A percentile compares a stretch with the other conserved stretches of the same genome.
phyloP scores from a whole-genome alignment of 2,888 invertebrate species.

The Venusia cambrica region DNA sequence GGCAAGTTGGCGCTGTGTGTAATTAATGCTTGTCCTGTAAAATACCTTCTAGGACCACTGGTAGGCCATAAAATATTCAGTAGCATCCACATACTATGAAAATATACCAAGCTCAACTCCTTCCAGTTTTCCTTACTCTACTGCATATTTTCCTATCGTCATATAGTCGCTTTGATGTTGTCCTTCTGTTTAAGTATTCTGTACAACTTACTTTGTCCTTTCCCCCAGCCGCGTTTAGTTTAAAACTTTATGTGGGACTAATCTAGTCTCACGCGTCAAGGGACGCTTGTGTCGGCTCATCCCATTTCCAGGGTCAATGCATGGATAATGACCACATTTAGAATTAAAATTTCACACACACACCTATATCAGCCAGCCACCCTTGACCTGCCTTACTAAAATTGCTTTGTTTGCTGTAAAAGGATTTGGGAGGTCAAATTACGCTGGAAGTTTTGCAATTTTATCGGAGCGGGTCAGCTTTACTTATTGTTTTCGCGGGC shows the following conservation, averaged over 20 bases:
- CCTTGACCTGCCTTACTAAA: constrained; percentile 20
- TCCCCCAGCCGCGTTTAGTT: constrained; percentile 45
- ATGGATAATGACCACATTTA: constrained; percentile 54
- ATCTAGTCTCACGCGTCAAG: constrained; percentile 50
- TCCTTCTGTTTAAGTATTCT: constrained; percentile 3
- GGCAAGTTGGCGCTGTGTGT: too few relatives aligned
- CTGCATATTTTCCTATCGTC: neutral
- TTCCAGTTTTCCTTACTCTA: too few relatives aligned
- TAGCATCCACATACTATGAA: too few relatives aligned
- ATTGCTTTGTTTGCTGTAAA: constrained; percentile 23
- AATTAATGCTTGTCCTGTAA: too few relatives aligned
- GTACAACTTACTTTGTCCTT: constrained; percentile 17
- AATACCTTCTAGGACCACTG: too few relatives aligned
- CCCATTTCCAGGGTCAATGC: constrained; percentile 42
- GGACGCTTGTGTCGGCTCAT: constrained; percentile 44
- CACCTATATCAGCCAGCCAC: constrained; percentile 24
- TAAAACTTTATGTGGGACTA: constrained; percentile 62
- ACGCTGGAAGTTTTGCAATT: constrained; percentile 23
- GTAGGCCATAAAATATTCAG: too few relatives aligned
- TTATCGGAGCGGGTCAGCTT: constrained; percentile 38
- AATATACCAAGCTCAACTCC: too few relatives aligned
- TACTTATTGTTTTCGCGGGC: constrained; percentile 44
- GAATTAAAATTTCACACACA: constrained; percentile 53
- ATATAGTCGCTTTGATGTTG: constrained; percentile 27
- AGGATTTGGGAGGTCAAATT: constrained; percentile 38